Conservation (phyloP, 2,888 invertebrate species). For the Chydorus sphaericus region DNA sequence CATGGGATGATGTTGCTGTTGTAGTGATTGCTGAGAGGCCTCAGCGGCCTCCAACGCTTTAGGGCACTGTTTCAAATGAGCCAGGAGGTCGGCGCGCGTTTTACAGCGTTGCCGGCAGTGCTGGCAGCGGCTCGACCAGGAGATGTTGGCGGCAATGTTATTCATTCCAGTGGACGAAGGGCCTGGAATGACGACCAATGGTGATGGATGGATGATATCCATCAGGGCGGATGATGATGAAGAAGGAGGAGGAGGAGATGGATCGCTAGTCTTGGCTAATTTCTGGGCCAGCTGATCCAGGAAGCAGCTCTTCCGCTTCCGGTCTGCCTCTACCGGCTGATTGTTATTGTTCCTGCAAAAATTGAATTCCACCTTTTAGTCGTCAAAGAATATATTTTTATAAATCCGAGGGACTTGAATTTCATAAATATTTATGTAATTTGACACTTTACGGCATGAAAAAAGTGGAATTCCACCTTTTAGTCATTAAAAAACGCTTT, state of each 20-base stretch:
- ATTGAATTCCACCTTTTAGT: too few species aligned
- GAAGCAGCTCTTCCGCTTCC: conserved; percentile 56
- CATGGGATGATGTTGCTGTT: conserved; percentile 46
- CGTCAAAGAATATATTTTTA: too few species aligned
- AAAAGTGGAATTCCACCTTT: too few species aligned
- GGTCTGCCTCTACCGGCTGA: conserved; percentile 20
- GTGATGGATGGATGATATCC: neutral
- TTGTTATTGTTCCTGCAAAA: too few species aligned
- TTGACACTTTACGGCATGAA: too few species aligned
- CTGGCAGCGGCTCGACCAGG: conserved; percentile 51
- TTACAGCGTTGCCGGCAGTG: conserved; percentile 75
- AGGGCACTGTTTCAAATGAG: conserved; percentile 56
- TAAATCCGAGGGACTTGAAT: too few species aligned
- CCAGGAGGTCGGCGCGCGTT: conserved; percentile 58
- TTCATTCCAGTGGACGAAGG: conserved; percentile 2
- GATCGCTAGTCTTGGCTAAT: conserved; percentile 38
- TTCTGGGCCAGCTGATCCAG: conserved; percentile 69
- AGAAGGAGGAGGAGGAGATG: too few species aligned
- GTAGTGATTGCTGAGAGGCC: neutral
- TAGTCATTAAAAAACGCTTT: too few species aligned
- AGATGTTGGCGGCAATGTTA: conserved; percentile 3
- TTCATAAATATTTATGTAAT: too few species aligned
- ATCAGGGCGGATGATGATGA: neutral
- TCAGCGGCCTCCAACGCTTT: conserved; percentile 30
- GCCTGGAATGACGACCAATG: neutral